Percentiles rank a stretch among this genome's conserved stretches.
Evolutionary conservation across 2,113 vertebrate genomes (phyloP).

Genomic region (Tricholaema leucomelas): DNA sequence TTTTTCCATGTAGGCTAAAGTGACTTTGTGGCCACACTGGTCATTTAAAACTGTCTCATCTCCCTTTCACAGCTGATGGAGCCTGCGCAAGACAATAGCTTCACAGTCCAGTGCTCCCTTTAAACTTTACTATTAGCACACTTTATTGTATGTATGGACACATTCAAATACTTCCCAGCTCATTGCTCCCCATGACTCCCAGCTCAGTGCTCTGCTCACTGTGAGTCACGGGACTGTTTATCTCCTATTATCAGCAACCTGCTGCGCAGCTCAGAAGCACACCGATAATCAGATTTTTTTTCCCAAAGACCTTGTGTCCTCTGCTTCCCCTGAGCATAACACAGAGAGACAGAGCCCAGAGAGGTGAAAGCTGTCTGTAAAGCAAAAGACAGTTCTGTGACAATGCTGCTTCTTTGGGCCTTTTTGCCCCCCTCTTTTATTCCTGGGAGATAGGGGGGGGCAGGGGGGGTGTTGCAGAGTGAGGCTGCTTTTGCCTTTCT

Average conservation of each 20-base stretch:
- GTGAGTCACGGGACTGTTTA: background rate
- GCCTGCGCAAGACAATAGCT: background rate
- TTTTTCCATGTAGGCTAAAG: background rate
- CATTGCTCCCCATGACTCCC: background rate
- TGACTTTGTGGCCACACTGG: background rate
- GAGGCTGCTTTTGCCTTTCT: background rate
- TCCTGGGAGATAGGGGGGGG: background rate
- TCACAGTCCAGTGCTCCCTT: background rate
- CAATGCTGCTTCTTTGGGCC: background rate
- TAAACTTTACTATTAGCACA: constrained; percentile 41
- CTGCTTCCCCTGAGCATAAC: background rate
- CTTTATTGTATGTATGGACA: background rate
- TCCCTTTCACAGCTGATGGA: background rate
- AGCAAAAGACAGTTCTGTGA: background rate
- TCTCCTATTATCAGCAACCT: constrained; percentile 2
- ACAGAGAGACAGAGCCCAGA: background rate
- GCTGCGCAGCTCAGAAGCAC: background rate
- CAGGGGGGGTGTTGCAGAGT: background rate
- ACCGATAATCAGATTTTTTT: background rate
- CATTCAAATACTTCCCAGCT: background rate
- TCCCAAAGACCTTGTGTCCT: background rate
- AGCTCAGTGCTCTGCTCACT: background rate
- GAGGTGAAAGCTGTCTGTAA: background rate
- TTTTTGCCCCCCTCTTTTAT: background rate
- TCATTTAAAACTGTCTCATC: background rate